These are phyloP conservation scores for Nothoprocta pentlandii DNA, from an alignment of 2,113 vertebrate species.

Conservation along the genomic window DNA sequence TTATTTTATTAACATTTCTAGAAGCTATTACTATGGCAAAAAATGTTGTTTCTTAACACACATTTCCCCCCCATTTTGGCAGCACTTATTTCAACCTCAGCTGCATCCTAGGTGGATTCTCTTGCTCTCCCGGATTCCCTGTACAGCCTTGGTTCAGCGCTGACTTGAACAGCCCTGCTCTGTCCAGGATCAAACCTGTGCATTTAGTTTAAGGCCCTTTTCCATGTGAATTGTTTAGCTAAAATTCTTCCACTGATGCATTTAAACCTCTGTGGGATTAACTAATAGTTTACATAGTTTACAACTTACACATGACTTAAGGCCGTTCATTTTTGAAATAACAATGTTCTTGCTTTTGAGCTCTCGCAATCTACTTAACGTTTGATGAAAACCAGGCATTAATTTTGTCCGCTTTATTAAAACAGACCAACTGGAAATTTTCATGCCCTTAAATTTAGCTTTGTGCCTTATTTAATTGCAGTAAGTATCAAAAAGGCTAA, in stretches of 20 bases:
- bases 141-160: neutral
- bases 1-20: neutral
- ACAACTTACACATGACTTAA: slow-evolving; percentile 33
- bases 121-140: neutral
- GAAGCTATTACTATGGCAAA: neutral
- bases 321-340: slow-evolving; percentile 43
- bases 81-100: neutral
- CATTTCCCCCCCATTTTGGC: neutral
- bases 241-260: neutral
- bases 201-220: neutral
- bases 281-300: slow-evolving; percentile 59
- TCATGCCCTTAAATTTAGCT: slow-evolving; percentile 12
- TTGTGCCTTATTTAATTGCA: slow-evolving; percentile 17
- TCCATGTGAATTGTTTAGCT: slow-evolving; percentile 30
- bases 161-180: neutral
- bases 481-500: neutral
- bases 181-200: neutral
- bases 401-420: slow-evolving; percentile 22
- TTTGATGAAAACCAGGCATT: slow-evolving; percentile 54
- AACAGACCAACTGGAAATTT: neutral
- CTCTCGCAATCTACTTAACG: neutral
- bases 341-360: slow-evolving; percentile 12
- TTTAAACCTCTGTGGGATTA: slow-evolving; percentile 15
- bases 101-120: neutral
- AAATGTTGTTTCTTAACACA: neutral